These are phyloP conservation scores for Antrozous pallidus DNA, from an alignment of 2,797 vertebrate genomes.

Conservation along the genomic window DNA sequence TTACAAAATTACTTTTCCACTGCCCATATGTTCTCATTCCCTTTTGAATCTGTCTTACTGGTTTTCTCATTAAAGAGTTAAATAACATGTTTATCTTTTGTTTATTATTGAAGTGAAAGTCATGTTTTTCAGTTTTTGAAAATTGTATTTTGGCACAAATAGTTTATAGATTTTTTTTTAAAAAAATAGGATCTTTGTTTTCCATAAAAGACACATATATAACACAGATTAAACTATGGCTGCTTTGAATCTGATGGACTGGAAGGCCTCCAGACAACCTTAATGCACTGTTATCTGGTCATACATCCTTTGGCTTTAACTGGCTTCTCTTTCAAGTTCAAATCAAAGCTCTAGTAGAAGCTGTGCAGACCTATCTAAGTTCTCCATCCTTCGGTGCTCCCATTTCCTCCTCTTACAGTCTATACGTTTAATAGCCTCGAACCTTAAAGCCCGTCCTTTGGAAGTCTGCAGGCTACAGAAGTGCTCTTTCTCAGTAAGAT, in stretches of 20 bases:
- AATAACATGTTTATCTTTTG: neutral
- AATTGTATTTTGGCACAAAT: neutral
- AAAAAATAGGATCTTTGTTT: neutral
- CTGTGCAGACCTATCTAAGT: neutral
- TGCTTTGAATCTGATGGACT: neutral
- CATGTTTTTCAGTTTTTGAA: neutral
- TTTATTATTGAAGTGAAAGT: neutral
- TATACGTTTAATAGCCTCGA: neutral
- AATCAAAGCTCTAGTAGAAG: neutral
- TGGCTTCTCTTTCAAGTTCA: slow-evolving; percentile 13
- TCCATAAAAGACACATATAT: neutral
- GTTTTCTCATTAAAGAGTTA: neutral
- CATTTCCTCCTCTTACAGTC: neutral
- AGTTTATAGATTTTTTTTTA: neutral
- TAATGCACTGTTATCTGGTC: neutral
- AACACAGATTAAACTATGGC: neutral
- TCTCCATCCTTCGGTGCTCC: neutral
- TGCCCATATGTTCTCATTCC: neutral
- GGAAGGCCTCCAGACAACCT: neutral
- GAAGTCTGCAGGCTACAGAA: neutral
- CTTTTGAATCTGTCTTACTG: neutral
- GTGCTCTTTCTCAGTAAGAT: neutral
- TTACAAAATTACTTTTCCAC: neutral
- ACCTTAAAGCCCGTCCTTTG: neutral
- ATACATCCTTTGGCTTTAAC: neutral